Evolutionary conservation across 2,797 vertebrate genomes (phyloP), one percentile per base, ranked within the genome.

Genomic region (Synanceia verrucosa): DNA sequence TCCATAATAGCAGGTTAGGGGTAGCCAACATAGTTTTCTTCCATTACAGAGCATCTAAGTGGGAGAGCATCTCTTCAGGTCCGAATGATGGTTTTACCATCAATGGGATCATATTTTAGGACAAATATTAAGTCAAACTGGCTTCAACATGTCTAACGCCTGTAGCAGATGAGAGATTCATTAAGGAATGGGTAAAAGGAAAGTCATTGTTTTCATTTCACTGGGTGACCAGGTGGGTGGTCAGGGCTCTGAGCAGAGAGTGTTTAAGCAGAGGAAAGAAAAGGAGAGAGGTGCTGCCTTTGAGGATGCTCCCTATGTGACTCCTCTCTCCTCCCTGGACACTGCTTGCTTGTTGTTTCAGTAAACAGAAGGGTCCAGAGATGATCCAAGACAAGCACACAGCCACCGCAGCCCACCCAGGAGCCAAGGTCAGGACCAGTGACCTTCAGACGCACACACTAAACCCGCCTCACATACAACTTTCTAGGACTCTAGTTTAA

Each of bases 341-440:
- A 53, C 73, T 71, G 79, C 74, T 69, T 73, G 85, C 29, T 63
- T 92, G 87, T 91, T 92, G 84, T 90, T 83, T 90, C 63, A 91
- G 82, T 84, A 84, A 91, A 91, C 89, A 90, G 72, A 87, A 79
- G 69, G 71, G 78, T 85, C 79, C 86, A 78, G 67, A 78, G 80
- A 90, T 53, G 80, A 67, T 88, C 86, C 89, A 89, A 90, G 66
- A 87, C 81, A 88, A 91, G 85, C 89, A 85, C 73, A 66, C 73
- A 70, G 81, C 79, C 85, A 83, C 80, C 21, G 57, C 67, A 69
- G 90, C 89, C 91, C 90, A 92, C 89, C 90, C 91, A 90, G 85
- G 75, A 89, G 85, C 74, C 84, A 72, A 82, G 88, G 84, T 89
- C 88, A 88, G 74, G 72, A 70, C 76, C 64, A 33, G 68, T 82